These are phyloP conservation scores for Vidua macroura DNA, from an alignment of 2,113 vertebrate genomes.

Conservation along the genomic window DNA sequence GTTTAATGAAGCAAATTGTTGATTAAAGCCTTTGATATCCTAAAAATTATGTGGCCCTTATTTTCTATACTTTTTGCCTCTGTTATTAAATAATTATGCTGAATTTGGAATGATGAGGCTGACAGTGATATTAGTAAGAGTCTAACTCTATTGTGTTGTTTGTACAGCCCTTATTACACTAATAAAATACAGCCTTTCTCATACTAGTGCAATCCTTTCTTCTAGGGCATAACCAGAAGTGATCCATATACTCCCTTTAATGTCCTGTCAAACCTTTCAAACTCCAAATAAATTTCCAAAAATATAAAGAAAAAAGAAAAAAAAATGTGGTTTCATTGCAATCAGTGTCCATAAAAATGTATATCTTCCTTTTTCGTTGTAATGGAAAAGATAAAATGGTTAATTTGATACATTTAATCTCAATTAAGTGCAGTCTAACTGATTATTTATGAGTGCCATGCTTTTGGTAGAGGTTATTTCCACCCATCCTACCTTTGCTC, in stretches of 20 bases:
- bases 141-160: neutral
- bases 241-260: neutral
- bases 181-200: neutral
- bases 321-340: neutral
- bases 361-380: neutral
- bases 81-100: slow-evolving; percentile 1
- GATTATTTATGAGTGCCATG: neutral
- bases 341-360: neutral
- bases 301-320: neutral
- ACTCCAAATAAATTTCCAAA: neutral
- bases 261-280: neutral
- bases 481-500: neutral
- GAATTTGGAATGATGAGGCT: neutral
- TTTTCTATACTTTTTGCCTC: neutral
- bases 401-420: neutral
- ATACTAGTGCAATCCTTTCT: neutral
- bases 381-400: neutral
- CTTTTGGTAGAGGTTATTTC: neutral
- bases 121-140: neutral
- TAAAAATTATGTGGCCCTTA: slow-evolving; percentile 15
- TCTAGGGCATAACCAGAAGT: neutral
- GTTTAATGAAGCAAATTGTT: slow-evolving; percentile 58
- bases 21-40: slow-evolving; percentile 22
- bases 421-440: neutral
- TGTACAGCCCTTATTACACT: neutral